Percentiles rank a stretch among this genome's conserved stretches.
Conservation (phyloP, 2,888 invertebrate species). For the Phytoseiulus persimilis region DNA sequence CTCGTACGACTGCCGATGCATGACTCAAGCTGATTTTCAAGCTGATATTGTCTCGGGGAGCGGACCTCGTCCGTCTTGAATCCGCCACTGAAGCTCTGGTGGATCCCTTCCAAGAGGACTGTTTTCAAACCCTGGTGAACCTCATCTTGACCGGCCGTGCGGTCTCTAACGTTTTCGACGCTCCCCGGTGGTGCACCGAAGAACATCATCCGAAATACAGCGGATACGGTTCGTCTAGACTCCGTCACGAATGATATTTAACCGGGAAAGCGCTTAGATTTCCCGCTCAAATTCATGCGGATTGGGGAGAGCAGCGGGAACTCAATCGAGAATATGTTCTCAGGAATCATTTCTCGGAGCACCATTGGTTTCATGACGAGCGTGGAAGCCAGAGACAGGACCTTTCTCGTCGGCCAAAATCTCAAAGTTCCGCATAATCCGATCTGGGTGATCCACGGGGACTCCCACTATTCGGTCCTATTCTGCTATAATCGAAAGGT, state of each 20-base stretch:
- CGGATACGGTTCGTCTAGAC: neutral
- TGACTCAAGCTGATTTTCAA: too few species aligned
- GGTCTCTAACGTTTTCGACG: slow-evolving; percentile 54
- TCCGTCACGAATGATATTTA: neutral
- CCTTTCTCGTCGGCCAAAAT: slow-evolving; percentile 53
- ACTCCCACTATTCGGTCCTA: slow-evolving; percentile 51
- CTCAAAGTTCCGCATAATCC: slow-evolving; percentile 54
- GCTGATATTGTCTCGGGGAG: neutral
- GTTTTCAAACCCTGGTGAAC: slow-evolving; percentile 52
- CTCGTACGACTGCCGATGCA: too few species aligned
- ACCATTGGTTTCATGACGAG: neutral
- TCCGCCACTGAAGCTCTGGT: neutral
- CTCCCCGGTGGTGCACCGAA: neutral
- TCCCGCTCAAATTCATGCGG: neutral
- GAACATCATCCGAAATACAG: slow-evolving; percentile 15
- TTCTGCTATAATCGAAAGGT: slow-evolving; percentile 41
- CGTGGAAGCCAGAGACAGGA: slow-evolving; percentile 44
- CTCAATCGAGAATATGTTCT: neutral
- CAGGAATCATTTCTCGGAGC: neutral
- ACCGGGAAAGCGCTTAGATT: neutral
- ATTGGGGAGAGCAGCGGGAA: neutral
- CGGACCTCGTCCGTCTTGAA: neutral
- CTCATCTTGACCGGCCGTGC: slow-evolving; percentile 53
- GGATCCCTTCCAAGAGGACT: slow-evolving; percentile 42
- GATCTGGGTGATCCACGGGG: slow-evolving; percentile 55